phyloP scores from a whole-genome alignment of 2,888 invertebrate species.

The Disparrhopalites patrizii region DNA sequence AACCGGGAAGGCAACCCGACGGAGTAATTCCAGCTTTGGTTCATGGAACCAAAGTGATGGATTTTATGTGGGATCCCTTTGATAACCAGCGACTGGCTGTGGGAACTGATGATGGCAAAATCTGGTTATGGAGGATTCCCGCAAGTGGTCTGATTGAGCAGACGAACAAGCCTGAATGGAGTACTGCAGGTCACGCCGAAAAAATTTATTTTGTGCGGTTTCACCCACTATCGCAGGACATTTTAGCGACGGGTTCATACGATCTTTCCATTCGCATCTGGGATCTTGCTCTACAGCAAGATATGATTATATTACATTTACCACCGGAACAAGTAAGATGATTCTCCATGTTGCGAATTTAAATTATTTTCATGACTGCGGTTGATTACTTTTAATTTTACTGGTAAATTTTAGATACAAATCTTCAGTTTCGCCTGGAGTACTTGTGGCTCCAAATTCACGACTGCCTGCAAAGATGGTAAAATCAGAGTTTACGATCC shows the following conservation, averaged over 20 bases:
- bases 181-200: conserved; percentile 69
- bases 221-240: conserved; percentile 81
- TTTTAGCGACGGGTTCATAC: conserved; percentile 83
- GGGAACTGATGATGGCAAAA: conserved; percentile 79
- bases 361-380: neutral
- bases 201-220: conserved; percentile 87
- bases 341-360: too few relatives aligned
- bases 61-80: conserved; percentile 94
- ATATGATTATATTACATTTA: conserved; percentile 65
- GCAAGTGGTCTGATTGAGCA: conserved; percentile 70
- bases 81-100: conserved; percentile 72
- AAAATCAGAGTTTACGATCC: conserved; percentile 75
- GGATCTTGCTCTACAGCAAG: conserved; percentile 64
- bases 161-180: conserved; percentile 68
- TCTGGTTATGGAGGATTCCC: conserved; percentile 76
- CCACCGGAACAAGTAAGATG: conserved; percentile 73
- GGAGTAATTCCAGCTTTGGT: conserved; percentile 82
- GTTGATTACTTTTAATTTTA: neutral
- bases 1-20: conserved; percentile 71
- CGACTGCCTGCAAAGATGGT: conserved; percentile 86
- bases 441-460: conserved; percentile 77
- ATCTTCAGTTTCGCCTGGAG: conserved; percentile 93
- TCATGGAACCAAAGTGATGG: conserved; percentile 83
- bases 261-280: conserved; percentile 86
- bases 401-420: conserved; percentile 49